Conservation (phyloP, 2,113 vertebrate genomes). For the Chionis minor region DNA sequence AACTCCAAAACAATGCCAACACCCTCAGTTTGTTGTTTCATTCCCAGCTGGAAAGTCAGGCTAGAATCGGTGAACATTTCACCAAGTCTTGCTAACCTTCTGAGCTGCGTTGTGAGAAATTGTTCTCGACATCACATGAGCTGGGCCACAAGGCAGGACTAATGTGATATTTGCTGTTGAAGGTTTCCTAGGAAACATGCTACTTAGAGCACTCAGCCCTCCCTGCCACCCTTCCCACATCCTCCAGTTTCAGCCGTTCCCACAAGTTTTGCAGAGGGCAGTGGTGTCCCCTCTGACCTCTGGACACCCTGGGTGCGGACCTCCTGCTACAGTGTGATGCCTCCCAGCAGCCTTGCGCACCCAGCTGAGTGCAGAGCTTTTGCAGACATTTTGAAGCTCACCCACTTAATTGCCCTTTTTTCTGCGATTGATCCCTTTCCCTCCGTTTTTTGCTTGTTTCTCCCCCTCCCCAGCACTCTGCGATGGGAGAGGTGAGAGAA, state of each 20-base stretch:
- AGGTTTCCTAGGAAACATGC: constrained; percentile 64
- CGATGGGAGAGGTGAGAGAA: background rate
- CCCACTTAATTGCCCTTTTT: background rate
- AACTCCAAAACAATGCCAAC: background rate
- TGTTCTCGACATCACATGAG: constrained; percentile 63
- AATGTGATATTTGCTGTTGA: constrained; percentile 58
- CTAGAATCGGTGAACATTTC: constrained; percentile 28
- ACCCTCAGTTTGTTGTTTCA: background rate
- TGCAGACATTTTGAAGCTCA: background rate
- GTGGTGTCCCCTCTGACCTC: background rate
- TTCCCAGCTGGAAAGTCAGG: background rate
- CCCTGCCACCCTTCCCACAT: background rate
- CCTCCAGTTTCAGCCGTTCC: background rate
- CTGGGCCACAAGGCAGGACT: constrained; percentile 62
- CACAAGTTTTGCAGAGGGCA: constrained; percentile 1
- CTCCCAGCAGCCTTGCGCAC: background rate
- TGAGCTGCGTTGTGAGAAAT: constrained; percentile 67
- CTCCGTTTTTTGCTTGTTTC: too few relatives aligned
- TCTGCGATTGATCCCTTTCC: background rate
- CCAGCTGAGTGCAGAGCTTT: background rate
- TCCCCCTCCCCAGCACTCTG: background rate
- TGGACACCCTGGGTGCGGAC: accelerated
- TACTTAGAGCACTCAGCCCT: background rate
- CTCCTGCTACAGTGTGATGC: background rate
- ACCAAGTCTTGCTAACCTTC: constrained; percentile 55